phyloP scores from a whole-genome alignment of 2,888 invertebrate genomes.

The Salpingus planirostris region DNA sequence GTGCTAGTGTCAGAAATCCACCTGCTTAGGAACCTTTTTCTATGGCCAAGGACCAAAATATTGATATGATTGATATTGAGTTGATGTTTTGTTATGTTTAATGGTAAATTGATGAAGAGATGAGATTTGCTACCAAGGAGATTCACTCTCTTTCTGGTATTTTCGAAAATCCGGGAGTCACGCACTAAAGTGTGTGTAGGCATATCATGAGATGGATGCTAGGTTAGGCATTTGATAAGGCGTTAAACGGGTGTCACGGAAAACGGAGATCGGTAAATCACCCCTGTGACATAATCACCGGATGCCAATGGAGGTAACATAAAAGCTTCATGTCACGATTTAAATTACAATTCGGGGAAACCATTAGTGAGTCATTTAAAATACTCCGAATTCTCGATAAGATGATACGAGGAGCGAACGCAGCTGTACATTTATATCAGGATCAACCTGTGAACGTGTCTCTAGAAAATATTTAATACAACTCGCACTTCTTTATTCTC shows the following conservation, averaged over 20 bases:
- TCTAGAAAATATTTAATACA: too few relatives aligned
- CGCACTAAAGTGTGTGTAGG: slow-evolving; percentile 9
- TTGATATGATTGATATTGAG: too few relatives aligned
- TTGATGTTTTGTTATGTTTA: too few relatives aligned
- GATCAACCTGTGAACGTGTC: too few relatives aligned
- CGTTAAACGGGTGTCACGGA: slow-evolving; percentile 14
- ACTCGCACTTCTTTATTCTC: too few relatives aligned
- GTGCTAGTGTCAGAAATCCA: too few relatives aligned
- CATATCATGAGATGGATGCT: slow-evolving; percentile 12
- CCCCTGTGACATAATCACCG: slow-evolving; percentile 24
- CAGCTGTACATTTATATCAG: too few relatives aligned
- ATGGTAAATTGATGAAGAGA: too few relatives aligned
- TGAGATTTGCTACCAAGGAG: too few relatives aligned
- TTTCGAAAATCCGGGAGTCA: slow-evolving; percentile 9
- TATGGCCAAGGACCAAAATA: too few relatives aligned
- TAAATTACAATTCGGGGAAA: slow-evolving; percentile 23
- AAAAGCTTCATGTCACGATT: slow-evolving; percentile 24
- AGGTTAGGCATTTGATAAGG: slow-evolving; percentile 14
- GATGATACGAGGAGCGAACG: slow-evolving; percentile 10
- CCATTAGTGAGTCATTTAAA: slow-evolving; percentile 19
- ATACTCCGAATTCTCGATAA: slow-evolving; percentile 16
- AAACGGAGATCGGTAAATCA: slow-evolving; percentile 22
- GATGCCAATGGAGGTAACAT: slow-evolving; percentile 21
- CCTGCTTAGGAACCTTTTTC: too few relatives aligned
- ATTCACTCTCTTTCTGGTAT: slow-evolving; percentile 4